These are phyloP conservation scores for Tachina fera DNA, from an alignment of 2,888 invertebrate genomes.

Conservation along the genomic window DNA sequence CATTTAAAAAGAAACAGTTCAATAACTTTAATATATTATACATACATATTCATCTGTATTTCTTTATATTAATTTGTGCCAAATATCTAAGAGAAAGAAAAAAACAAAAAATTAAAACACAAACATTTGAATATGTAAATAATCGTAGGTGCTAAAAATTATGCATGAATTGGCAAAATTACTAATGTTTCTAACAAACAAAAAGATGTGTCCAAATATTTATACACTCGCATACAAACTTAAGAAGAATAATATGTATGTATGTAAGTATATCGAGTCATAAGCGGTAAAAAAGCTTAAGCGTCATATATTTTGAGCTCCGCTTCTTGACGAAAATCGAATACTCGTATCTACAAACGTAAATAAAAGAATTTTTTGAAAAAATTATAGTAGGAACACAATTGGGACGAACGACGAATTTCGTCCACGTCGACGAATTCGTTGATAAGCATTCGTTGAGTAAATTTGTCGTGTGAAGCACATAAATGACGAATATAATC, in stretches of 20 bases:
- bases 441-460: no score
- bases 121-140: background rate
- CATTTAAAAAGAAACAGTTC: no score
- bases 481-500: no score
- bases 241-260: background rate
- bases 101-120: background rate
- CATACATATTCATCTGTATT: background rate
- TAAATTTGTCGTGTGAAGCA: no score
- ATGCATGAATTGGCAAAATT: constrained; percentile 3
- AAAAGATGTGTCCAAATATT: background rate
- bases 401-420: no score
- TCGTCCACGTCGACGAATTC: no score
- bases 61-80: background rate
- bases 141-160: constrained; percentile 45
- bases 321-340: no score
- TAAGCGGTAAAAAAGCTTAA: constrained; percentile 21
- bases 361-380: no score
- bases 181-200: background rate
- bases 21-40: no score
- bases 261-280: background rate
- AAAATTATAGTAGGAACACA: no score
- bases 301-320: no score
- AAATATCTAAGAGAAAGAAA: background rate
- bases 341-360: no score
- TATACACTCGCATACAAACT: background rate